These are phyloP conservation scores for Dendroctonus ponderosae DNA, from an alignment of 1,140 invertebrate species.

Conservation along the genomic window DNA sequence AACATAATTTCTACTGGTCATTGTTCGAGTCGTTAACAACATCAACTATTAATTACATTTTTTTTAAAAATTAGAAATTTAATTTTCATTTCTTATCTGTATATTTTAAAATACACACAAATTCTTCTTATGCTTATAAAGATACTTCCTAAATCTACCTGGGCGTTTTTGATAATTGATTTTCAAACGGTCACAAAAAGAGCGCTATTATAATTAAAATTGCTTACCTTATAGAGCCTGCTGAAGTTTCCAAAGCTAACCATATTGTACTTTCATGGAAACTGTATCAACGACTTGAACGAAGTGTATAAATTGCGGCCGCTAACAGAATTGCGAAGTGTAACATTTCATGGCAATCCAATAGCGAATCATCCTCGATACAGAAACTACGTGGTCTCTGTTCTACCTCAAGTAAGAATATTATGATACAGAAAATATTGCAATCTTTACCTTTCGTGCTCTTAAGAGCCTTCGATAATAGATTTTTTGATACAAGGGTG, in stretches of 20 bases:
- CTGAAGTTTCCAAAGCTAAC: constrained; percentile 47
- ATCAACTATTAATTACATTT: no score
- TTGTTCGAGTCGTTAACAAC: no score
- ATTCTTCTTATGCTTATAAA: no score
- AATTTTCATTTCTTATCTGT: no score
- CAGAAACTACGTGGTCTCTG: constrained; percentile 51
- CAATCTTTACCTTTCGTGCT: not conserved
- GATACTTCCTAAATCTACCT: not conserved
- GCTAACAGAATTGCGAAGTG: constrained; percentile 50
- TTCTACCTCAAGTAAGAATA: constrained; percentile 52
- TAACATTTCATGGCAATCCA: constrained; percentile 59
- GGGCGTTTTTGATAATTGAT: not conserved
- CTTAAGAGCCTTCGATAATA: not conserved
- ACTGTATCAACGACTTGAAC: constrained; percentile 53
- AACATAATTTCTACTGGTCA: no score
- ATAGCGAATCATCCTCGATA: constrained; percentile 53
- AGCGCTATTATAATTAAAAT: not conserved
- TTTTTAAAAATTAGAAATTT: no score
- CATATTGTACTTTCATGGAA: constrained; percentile 56
- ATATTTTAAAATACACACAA: no score
- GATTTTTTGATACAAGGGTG: not conserved
- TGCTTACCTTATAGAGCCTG: constrained; percentile 35
- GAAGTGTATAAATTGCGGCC: constrained; percentile 50
- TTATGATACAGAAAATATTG: not conserved
- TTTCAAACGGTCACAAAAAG: not conserved